Base-by-base conservation (phyloP, 2,113 vertebrate genomes). In the Potamarius usumacintae region DNA sequence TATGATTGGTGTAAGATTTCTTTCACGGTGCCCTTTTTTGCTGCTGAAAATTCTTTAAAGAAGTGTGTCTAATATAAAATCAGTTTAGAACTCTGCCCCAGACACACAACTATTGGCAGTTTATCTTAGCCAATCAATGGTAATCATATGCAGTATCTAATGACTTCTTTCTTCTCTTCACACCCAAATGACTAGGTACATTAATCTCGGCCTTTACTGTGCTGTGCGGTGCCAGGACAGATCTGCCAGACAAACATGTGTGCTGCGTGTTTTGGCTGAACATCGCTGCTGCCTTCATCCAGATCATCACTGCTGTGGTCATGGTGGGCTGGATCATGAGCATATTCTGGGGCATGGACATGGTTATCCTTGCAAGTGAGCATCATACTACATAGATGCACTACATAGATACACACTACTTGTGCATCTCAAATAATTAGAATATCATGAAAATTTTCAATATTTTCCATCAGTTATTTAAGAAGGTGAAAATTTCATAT, bases 321-420 rank as follows among this genome's bases (percentile, higher is more conserved):
- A 99, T 99, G 97, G 98, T 99, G 80, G 98, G 98, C 82, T 99
- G 98, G 98, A 98, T 99, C 94, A 99, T 99, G 98, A 99, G 98
- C 92, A 99, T 99, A 95, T 99, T 99, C 90, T 99, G 98, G 98
- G 98, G 98, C 67, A 99, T 99, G 98, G 98, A 99, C 94, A 99
- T 99, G 98, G 98, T 99, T 94, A 99, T 99, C 88, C 96, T 99
- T 0, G 97, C 98, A 92, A 99, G 98, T 99, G 94, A 96, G 98
- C 96, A 91, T 84, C 48, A 14, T 7, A 53, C 27, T 34, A 34
- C 34, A 34, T 34, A 63, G 30, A 9, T n/a, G 2, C 8, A 55
- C 6, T 53, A 58, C 34, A 34, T 34, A 14, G n/a, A 69, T 2
- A n/a, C 65, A 30, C 74, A 58, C 14, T 3, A 1, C 34, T 34